phyloP scores from a whole-genome alignment of 2,888 invertebrate species.

The Drosophila helvetica region DNA sequence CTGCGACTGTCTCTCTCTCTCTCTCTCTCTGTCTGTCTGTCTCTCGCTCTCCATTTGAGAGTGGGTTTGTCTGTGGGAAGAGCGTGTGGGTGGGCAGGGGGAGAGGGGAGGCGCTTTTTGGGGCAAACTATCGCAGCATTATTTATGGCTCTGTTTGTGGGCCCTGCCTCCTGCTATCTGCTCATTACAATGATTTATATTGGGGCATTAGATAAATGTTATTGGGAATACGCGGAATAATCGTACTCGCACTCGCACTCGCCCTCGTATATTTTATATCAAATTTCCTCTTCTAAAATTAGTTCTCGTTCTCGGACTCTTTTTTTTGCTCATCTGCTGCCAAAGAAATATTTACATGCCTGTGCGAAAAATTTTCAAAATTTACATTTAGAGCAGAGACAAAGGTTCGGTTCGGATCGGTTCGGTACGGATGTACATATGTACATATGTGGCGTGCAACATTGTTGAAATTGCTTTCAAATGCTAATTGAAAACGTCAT shows the following conservation, averaged over 20 bases:
- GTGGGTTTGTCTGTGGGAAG: slow-evolving; percentile 41
- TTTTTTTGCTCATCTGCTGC: slow-evolving; percentile 36
- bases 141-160: slow-evolving; percentile 46
- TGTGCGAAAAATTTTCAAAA: slow-evolving; percentile 28
- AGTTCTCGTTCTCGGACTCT: slow-evolving; percentile 23
- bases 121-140: slow-evolving; percentile 47
- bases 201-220: slow-evolving; percentile 44
- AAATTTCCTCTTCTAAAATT: slow-evolving; percentile 42
- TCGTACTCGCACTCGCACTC: no score
- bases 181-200: slow-evolving; percentile 61
- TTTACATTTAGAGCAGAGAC: slow-evolving; percentile 68
- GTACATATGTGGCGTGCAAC: slow-evolving; percentile 16
- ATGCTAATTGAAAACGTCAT: slow-evolving; percentile 68
- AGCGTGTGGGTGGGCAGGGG: background rate
- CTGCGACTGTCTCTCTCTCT: slow-evolving; percentile 7
- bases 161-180: slow-evolving; percentile 35
- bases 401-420: slow-evolving; percentile 25
- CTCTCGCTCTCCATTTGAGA: slow-evolving; percentile 14
- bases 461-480: slow-evolving; percentile 64
- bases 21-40: slow-evolving; percentile 7
- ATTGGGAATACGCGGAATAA: slow-evolving; percentile 37
- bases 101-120: background rate
- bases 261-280: slow-evolving; percentile 12
- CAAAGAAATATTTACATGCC: slow-evolving; percentile 80
- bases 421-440: no score